Evolutionary conservation across 2,113 vertebrate species (phyloP).

Genomic region (Atrichornis clamosus): DNA sequence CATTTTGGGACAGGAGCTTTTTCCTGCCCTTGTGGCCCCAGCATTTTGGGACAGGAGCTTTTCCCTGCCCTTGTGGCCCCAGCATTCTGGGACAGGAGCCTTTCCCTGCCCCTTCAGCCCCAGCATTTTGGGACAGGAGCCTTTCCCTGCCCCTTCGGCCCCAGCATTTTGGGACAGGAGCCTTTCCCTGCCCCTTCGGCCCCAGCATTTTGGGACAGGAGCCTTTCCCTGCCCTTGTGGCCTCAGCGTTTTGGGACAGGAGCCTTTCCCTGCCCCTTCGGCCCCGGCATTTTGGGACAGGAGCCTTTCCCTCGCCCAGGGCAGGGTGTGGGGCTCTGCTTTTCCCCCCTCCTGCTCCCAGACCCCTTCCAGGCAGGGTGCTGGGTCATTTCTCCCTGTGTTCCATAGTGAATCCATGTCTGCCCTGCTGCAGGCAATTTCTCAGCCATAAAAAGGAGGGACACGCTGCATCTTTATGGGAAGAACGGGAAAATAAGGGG

Average conservation of each 20-base stretch:
- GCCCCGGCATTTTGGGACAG: no score
- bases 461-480: accelerated
- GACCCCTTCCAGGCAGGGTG: accelerated
- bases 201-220: no score
- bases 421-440: background rate
- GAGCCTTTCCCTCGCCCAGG: background rate
- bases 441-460: background rate
- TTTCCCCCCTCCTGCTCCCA: background rate
- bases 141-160: no score
- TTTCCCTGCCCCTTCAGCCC: background rate
- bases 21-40: background rate
- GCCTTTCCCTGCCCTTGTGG: background rate
- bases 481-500: accelerated
- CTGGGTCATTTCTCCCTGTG: background rate
- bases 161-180: no score
- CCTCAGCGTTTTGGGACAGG: no score
- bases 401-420: no score
- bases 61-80: no score
- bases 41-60: background rate
- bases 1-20: background rate
- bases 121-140: background rate
- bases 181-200: no score
- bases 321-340: background rate
- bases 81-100: no score
- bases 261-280: no score